A percentile compares a stretch with the other conserved stretches of the same genome.
phyloP scores from a whole-genome alignment of 2,113 vertebrate genomes.

The Bubalus kerabau region DNA sequence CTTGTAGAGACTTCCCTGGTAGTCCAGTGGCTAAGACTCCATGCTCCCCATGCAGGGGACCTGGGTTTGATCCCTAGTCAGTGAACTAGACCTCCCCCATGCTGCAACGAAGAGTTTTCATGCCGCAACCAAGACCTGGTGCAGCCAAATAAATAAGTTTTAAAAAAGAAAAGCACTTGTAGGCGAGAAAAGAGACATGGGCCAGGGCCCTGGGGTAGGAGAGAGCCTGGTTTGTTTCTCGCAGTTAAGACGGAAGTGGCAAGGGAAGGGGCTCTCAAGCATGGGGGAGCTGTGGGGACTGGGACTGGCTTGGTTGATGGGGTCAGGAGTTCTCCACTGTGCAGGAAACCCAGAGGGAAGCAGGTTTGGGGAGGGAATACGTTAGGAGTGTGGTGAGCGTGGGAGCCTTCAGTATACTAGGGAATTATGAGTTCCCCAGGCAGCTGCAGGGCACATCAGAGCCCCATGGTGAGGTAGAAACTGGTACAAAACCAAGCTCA shows the following conservation, averaged over 20 bases:
- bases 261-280: neutral
- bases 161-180: neutral
- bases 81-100: neutral
- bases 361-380: neutral
- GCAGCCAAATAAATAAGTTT: neutral
- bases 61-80: neutral
- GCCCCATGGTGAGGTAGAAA: neutral
- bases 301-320: neutral
- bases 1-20: neutral
- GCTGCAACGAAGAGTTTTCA: neutral
- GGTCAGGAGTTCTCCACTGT: neutral
- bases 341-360: neutral
- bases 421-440: neutral
- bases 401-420: neutral
- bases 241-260: neutral
- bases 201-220: neutral
- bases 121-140: neutral
- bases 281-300: neutral
- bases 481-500: neutral
- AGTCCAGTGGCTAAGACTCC: neutral
- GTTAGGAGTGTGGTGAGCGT: neutral
- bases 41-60: neutral
- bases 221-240: neutral
- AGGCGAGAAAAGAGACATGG: neutral
- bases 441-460: neutral